These are phyloP conservation scores for Electrona antarctica DNA, from an alignment of 2,113 vertebrate genomes.

Conservation along the genomic window DNA sequence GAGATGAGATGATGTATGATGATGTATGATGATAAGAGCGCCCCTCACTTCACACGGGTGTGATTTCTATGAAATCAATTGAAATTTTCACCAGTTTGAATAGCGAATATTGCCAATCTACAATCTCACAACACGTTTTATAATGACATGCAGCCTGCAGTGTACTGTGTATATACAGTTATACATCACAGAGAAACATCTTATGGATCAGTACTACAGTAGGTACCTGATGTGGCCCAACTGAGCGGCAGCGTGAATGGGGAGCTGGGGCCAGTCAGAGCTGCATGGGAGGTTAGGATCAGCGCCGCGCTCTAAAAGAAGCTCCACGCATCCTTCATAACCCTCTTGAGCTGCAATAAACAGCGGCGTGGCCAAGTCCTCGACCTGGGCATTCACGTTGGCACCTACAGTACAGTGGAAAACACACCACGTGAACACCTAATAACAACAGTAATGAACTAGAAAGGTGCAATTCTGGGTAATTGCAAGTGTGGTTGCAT, in stretches of 20 bases:
- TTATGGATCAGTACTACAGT: constrained; percentile 32
- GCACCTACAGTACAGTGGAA: constrained; percentile 83
- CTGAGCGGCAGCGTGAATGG: constrained; percentile 91
- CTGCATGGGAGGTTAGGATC: constrained; percentile 89
- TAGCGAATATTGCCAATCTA: no score
- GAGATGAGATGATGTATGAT: no score
- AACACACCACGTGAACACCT: neutral
- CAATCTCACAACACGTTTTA: no score
- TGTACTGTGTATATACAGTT: neutral
- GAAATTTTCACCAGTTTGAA: no score
- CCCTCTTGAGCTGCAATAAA: constrained; percentile 95
- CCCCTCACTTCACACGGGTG: no score
- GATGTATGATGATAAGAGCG: no score
- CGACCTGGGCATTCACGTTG: constrained; percentile 85
- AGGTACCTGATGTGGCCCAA: constrained; percentile 84
- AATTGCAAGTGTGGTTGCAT: no score
- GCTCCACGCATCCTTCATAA: constrained; percentile 82
- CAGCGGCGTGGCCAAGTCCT: constrained; percentile 89
- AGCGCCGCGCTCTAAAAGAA: constrained; percentile 83
- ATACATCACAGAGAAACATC: neutral
- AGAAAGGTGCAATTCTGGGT: no score
- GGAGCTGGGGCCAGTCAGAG: constrained; percentile 86
- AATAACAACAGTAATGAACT: no score
- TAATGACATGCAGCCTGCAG: neutral
- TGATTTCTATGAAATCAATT: no score